Evolutionary conservation across 2,113 vertebrate species (phyloP), one percentile per base, ranked within the genome.

Genomic region (Hypanus sabinus): DNA sequence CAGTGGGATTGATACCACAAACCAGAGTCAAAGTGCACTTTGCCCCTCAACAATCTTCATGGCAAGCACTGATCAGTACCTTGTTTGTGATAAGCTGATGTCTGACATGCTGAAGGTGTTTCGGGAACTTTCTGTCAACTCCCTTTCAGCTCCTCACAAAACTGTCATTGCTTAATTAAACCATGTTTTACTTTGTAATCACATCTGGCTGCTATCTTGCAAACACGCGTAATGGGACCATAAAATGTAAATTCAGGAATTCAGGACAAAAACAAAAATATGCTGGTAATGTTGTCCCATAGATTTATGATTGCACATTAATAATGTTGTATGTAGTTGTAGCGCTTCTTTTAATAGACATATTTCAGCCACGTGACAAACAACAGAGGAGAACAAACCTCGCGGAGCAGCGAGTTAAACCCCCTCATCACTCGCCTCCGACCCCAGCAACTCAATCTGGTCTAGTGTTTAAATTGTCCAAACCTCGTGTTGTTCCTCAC

Each of bases 21-120:
- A 73, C 85, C 93, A 94, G 90, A 94, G 94, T 95, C 77, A 96
- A 95, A 96, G 95, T 95, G 95, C 95, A 96, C 95, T 96, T 97
- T 95, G 96, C 95, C 96, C 95, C 90, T 95, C 95, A 95, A 96
- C 38, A 71, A 73, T 24, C 10, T 27, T 36, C 36, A 73, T 36
- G 33, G 33, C 57, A 33, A 36, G 46, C 6, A 12, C 30, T 46
- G 68, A 71, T 71, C 20, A 0, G 73, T 55, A 70, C 38, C 55
- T 93, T 75, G 18, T 71, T 27, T 27, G 30, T 93, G 60, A 90
- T 62, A 68, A 62, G 16, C 83, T 38, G 20, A 1, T 11, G 9
- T 55, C 68, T 38, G 90, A 24, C 33, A 93, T 46, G 62, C 71
- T 93, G 36, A 93, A 70, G 68, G 55, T 55, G 36, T 93, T 93